phyloP scores from a whole-genome alignment of 2,797 vertebrate genomes.

The Phaenicophaeus curvirostris region DNA sequence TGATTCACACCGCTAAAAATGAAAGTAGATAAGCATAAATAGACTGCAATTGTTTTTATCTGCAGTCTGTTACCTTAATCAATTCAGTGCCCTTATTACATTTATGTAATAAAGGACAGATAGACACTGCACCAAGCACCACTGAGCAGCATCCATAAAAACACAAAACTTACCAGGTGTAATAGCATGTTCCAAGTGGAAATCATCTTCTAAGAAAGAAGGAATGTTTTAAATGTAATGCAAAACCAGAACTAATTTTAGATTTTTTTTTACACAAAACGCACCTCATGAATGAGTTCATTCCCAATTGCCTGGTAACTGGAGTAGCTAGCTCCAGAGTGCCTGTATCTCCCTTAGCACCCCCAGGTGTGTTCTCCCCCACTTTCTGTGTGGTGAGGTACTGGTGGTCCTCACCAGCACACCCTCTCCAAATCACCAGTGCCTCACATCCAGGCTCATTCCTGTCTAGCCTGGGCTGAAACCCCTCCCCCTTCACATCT shows the following conservation, averaged over 20 bases:
- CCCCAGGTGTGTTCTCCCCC: no score
- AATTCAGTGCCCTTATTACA: not conserved
- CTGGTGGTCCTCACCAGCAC: no score
- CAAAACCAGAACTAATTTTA: not conserved
- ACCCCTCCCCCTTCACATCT: no score
- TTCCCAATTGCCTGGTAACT: no score
- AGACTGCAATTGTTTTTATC: not conserved
- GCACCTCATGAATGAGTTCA: no score
- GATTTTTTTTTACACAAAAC: not conserved
- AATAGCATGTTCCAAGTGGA: not conserved
- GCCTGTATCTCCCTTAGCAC: no score
- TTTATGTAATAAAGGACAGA: not conserved
- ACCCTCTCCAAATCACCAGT: no score
- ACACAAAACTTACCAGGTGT: not conserved
- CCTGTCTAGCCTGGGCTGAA: no score
- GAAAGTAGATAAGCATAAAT: not conserved
- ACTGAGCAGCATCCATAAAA: not conserved
- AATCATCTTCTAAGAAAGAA: slow-evolving; percentile 9
- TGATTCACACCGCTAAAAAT: not conserved
- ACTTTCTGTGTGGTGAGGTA: no score
- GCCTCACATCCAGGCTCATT: no score
- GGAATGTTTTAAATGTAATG: not conserved
- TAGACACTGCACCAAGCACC: not conserved
- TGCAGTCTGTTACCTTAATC: not conserved
- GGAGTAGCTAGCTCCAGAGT: no score